Percentiles rank a stretch among this genome's conserved stretches.
phyloP scores from a whole-genome alignment of 2,797 vertebrate species.

The Lepidocolaptes lacrymiger region DNA sequence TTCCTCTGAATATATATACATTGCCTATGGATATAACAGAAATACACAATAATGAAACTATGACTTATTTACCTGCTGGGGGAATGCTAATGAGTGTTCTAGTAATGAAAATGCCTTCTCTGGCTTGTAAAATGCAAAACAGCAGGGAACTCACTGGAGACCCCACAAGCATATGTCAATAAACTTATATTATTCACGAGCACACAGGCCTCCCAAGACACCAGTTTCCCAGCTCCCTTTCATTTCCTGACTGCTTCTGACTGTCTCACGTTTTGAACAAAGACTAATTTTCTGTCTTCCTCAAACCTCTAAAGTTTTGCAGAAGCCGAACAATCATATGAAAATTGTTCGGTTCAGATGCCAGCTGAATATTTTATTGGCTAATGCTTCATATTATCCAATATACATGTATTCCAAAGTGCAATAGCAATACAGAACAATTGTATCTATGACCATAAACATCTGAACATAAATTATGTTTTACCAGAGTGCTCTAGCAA shows the following conservation, averaged over 20 bases:
- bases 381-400: background rate
- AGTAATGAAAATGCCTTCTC: background rate
- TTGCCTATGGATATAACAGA: background rate
- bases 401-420: background rate
- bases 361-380: background rate
- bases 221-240: background rate
- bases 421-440: background rate
- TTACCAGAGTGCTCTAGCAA: background rate
- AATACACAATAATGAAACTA: background rate
- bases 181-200: conserved; percentile 6
- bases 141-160: conserved; percentile 5
- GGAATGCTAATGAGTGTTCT: background rate
- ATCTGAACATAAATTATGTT: background rate
- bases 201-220: background rate
- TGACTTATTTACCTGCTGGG: background rate
- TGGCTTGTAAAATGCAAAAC: conserved; percentile 28
- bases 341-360: background rate
- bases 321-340: background rate
- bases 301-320: background rate
- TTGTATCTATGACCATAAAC: background rate
- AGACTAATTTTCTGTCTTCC: background rate
- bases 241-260: background rate
- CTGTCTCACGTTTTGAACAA: background rate
- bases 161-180: background rate
- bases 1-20: background rate